phyloP scores from a whole-genome alignment of 2,113 vertebrate genomes.

The Nesogale talazaci region DNA sequence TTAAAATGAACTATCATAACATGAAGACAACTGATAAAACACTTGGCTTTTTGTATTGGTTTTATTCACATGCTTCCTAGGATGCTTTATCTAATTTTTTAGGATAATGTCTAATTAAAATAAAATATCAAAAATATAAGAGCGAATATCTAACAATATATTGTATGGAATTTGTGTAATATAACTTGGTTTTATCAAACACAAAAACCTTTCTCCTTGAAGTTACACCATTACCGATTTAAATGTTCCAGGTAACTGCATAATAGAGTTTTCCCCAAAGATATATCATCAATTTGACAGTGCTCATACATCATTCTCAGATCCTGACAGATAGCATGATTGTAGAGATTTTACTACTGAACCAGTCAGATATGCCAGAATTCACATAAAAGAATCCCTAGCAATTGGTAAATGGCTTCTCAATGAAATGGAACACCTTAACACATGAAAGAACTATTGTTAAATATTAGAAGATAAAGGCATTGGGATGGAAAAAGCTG shows the following conservation, averaged over 20 bases:
- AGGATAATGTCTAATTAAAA: neutral
- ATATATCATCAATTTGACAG: constrained; percentile 12
- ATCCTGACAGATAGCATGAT: constrained; percentile 45
- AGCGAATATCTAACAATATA: neutral
- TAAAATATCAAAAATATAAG: constrained; percentile 1
- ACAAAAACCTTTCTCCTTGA: neutral
- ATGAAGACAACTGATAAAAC: neutral
- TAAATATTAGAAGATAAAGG: neutral
- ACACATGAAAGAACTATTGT: constrained; percentile 6
- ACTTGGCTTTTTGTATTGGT: constrained; percentile 43
- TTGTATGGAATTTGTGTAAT: neutral
- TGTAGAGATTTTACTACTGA: constrained; percentile 44
- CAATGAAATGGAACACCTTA: constrained; percentile 10
- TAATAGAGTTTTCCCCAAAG: neutral
- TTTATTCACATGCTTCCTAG: constrained; percentile 47
- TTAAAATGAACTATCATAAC: constrained; percentile 31
- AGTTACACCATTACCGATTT: constrained; percentile 37
- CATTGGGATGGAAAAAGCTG: neutral
- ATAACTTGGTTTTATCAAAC: constrained; percentile 16
- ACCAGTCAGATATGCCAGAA: constrained; percentile 40
- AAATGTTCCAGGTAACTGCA: constrained; percentile 24
- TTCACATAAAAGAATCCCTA: constrained; percentile 36
- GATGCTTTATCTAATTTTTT: neutral
- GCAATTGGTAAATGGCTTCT: constrained; percentile 40
- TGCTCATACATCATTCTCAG: constrained; percentile 35